Evolutionary conservation across 1,140 invertebrate genomes (phyloP), one percentile per base, ranked within the genome.

Genomic region (Tetramorium simillimum): DNA sequence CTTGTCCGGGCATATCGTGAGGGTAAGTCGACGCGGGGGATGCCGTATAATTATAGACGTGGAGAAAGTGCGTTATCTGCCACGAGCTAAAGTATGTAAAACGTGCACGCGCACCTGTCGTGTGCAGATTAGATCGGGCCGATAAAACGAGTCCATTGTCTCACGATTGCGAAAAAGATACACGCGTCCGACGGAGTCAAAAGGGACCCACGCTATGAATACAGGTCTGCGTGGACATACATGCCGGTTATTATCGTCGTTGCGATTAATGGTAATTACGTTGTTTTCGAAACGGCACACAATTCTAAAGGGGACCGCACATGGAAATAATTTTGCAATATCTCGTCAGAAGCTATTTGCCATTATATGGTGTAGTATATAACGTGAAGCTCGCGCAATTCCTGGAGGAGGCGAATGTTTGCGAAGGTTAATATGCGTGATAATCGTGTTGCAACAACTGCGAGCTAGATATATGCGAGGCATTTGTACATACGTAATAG

Each of bases 91-190:
- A 85, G 60, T 51, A 58, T 67, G 56, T 49, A 78, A 65, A 78
- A 21, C 28, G 73, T 78, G 72, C 56, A 77, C 37, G 60, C 75
- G 56, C 84, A 37, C 77, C 43, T 49, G 77, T 24, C 77, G 40
- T 37, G 56, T 53, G 46, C 43, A 88, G 87, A 89, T 88, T 28
- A 60, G 72, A 4, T 53, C 80, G 21, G 14, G 16, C 21, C 51
- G 86, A 89, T 88, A 88, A 81, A 69, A 78, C 49, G 63, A 60
- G 53, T 4, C 88, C 51, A 89, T 89, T 89, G 87, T 88, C 82
- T 88, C 80, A 40, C 49, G 56, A 88, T 88, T 51, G 81, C 40
- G 33, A 14, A 65, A 86, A 65, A 62, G 51, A 69, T 56, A 86
- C 16, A 86, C 16, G 51, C 16, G 46, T 24, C 18, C 46, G 28